These are phyloP conservation scores for Globodera rostochiensis DNA, from an alignment of 1,140 invertebrate species.

Conservation along the genomic window DNA sequence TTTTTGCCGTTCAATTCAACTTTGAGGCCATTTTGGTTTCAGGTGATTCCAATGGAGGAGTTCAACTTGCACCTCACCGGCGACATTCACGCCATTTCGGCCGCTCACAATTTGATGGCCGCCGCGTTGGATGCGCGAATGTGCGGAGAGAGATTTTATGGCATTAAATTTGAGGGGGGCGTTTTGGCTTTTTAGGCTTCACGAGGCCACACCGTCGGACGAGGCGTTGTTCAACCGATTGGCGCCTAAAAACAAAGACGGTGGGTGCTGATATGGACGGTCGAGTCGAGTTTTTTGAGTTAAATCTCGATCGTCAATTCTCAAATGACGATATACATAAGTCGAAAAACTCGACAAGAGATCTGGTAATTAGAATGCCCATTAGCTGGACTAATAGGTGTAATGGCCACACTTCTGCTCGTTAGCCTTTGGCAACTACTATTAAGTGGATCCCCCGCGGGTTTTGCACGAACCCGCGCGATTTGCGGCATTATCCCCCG, in stretches of 20 bases:
- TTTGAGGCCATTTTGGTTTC: slow-evolving; percentile 67
- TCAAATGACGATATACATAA: too few species aligned
- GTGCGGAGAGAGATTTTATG: slow-evolving; percentile 65
- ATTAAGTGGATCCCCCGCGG: too few species aligned
- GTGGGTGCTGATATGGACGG: slow-evolving; percentile 66
- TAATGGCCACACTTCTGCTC: too few species aligned
- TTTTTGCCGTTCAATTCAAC: not conserved
- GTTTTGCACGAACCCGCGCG: too few species aligned
- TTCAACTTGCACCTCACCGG: slow-evolving; percentile 98
- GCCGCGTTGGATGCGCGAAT: slow-evolving; percentile 84
- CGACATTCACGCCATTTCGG: slow-evolving; percentile 92
- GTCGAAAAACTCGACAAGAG: too few species aligned
- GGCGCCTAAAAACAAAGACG: slow-evolving; percentile 77
- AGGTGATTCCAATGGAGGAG: slow-evolving; percentile 98
- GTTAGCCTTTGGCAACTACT: too few species aligned
- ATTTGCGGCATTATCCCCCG: too few species aligned
- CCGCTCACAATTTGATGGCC: slow-evolving; percentile 94
- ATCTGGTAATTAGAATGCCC: too few species aligned
- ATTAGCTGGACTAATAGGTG: too few species aligned
- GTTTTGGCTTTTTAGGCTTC: slow-evolving; percentile 69
- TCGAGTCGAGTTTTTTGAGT: not conserved
- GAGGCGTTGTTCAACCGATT: slow-evolving; percentile 82
- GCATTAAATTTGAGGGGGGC: not conserved
- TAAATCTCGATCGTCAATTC: not conserved
- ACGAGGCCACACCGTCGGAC: slow-evolving; percentile 86